Conservation (phyloP, 2,888 invertebrate species). For the Parascotia fuliginaria region DNA sequence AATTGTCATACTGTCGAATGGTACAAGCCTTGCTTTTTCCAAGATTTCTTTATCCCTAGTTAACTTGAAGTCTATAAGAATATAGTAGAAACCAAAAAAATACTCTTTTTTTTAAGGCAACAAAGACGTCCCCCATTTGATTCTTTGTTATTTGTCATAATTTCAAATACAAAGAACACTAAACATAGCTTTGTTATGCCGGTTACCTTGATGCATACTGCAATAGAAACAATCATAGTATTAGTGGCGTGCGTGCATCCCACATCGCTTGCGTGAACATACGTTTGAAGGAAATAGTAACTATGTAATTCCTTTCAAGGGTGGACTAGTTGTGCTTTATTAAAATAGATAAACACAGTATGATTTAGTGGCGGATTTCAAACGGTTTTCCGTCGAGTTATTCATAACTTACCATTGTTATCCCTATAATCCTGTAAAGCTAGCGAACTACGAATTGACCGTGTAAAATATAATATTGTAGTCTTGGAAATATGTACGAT, state of each 20-base stretch:
- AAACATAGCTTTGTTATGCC: not conserved
- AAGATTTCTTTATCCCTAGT: too few species aligned
- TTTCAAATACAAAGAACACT: not conserved
- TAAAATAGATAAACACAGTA: slow-evolving; percentile 11
- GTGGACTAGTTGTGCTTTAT: slow-evolving; percentile 15
- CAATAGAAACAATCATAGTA: slow-evolving; percentile 11
- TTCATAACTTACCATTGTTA: not conserved
- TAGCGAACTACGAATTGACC: not conserved
- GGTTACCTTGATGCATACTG: slow-evolving; percentile 24
- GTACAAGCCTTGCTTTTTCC: too few species aligned
- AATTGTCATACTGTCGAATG: not conserved
- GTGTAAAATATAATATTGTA: too few species aligned
- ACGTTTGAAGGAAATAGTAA: slow-evolving; percentile 18
- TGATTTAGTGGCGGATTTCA: slow-evolving; percentile 6
- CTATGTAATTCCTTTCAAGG: slow-evolving; percentile 24
- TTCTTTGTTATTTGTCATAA: too few species aligned
- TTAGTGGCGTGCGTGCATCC: slow-evolving; percentile 13
- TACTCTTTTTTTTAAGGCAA: too few species aligned
- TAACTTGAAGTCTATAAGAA: too few species aligned
- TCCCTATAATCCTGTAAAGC: not conserved
- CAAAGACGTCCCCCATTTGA: too few species aligned
- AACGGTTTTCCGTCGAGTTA: not conserved
- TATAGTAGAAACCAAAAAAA: too few species aligned
- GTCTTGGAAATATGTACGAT: too few species aligned
- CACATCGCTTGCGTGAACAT: slow-evolving; percentile 9